phyloP scores from a whole-genome alignment of 2,888 invertebrate species.

The Spilarctia lutea region DNA sequence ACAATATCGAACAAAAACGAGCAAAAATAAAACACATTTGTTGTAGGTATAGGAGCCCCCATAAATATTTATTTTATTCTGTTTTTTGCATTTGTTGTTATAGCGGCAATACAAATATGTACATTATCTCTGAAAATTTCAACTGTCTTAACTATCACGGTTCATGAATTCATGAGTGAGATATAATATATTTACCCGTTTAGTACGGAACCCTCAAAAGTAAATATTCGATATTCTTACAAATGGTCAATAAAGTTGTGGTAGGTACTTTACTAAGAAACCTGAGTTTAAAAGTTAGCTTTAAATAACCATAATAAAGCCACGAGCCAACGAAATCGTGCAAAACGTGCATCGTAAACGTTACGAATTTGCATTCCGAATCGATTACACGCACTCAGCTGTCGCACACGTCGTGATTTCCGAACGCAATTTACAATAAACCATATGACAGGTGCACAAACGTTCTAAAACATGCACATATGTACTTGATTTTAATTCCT shows the following conservation, averaged over 20 bases:
- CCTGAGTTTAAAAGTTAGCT: neutral
- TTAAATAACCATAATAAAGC: conserved; percentile 14
- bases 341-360: conserved; percentile 39
- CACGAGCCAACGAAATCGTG: conserved; percentile 42
- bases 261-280: neutral
- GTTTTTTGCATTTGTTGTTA: too few relatives aligned
- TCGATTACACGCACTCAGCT: conserved; percentile 38
- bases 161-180: too few relatives aligned
- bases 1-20: too few relatives aligned
- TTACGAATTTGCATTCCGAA: conserved; percentile 46
- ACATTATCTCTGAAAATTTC: too few relatives aligned
- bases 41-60: too few relatives aligned
- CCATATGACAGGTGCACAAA: conserved; percentile 40
- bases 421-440: conserved; percentile 33
- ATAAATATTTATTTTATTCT: too few relatives aligned
- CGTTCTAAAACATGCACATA: conserved; percentile 31
- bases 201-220: too few relatives aligned
- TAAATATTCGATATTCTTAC: neutral
- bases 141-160: too few relatives aligned
- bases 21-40: too few relatives aligned
- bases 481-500: conserved; percentile 20
- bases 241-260: neutral
- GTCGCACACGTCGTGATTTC: conserved; percentile 39
- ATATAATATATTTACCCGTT: too few relatives aligned
- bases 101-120: too few relatives aligned